phyloP scores from a whole-genome alignment of 2,888 invertebrate genomes.

The Cataglyphis livida region DNA sequence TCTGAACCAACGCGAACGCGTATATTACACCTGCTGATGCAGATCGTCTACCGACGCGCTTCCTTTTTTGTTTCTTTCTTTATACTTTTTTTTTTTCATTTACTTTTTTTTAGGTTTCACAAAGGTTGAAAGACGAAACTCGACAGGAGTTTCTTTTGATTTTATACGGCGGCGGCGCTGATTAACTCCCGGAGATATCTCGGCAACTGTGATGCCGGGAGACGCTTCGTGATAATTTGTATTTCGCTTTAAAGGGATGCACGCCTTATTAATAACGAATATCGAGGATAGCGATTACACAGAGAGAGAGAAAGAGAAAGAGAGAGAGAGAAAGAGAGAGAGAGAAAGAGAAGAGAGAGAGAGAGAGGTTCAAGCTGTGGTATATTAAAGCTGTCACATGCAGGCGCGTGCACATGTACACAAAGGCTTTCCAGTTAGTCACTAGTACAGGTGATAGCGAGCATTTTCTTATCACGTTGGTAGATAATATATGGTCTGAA shows the following conservation, averaged over 20 bases:
- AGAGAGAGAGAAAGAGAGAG: not conserved
- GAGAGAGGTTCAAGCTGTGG: constrained; percentile 20
- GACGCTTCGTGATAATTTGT: constrained; percentile 37
- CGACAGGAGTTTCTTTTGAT: constrained; percentile 32
- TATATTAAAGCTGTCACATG: constrained; percentile 55
- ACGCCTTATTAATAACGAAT: constrained; percentile 50
- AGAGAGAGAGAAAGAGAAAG: not conserved
- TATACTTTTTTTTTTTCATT: not conserved
- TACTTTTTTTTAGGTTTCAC: not conserved
- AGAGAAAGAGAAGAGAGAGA: not conserved
- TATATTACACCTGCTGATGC: constrained; percentile 65
- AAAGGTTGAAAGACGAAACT: constrained; percentile 11
- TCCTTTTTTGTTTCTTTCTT: not conserved
- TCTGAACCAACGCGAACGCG: constrained; percentile 74
- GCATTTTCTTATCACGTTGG: constrained; percentile 44
- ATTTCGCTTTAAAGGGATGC: constrained; percentile 41
- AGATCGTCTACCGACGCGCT: constrained; percentile 22
- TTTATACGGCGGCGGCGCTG: constrained; percentile 34
- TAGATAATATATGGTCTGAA: constrained; percentile 10
- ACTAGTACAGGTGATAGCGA: constrained; percentile 34
- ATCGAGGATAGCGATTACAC: constrained; percentile 36
- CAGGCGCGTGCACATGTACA: constrained; percentile 46
- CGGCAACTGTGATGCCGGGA: not conserved
- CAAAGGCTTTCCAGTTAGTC: constrained; percentile 44
- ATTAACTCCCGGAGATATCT: constrained; percentile 36